Percentiles rank a stretch among this genome's conserved stretches.
Conservation (phyloP, 2,113 vertebrate species). For the Aix galericulata region DNA sequence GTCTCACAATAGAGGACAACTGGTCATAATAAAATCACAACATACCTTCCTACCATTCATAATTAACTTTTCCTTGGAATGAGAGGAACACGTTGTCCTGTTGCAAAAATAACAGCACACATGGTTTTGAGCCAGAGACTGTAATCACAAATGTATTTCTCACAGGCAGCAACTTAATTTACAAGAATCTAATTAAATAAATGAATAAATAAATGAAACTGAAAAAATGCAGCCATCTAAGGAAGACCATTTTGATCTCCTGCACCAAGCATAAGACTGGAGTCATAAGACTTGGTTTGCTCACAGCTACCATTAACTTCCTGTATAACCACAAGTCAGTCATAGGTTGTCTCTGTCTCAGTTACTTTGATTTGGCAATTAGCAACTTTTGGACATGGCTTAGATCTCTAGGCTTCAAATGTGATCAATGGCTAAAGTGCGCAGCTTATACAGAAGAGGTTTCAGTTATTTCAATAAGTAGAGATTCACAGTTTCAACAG, state of each 20-base stretch:
- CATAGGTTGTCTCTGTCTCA: background rate
- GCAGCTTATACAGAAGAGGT: background rate
- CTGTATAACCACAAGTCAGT: background rate
- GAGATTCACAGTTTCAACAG: background rate
- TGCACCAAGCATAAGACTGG: background rate
- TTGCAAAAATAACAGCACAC: slow-evolving; percentile 40
- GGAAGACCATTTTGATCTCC: background rate
- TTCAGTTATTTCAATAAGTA: background rate
- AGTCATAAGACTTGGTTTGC: background rate
- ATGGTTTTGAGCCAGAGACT: slow-evolving; percentile 41
- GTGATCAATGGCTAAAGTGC: background rate
- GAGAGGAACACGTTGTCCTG: slow-evolving; percentile 2
- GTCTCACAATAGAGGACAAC: background rate
- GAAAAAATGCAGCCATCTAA: background rate
- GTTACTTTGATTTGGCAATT: background rate
- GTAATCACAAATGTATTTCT: too few species aligned
- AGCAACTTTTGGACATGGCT: background rate
- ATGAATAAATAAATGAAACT: background rate
- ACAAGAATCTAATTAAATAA: background rate
- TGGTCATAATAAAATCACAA: background rate
- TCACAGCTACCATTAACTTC: background rate
- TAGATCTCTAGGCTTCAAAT: background rate
- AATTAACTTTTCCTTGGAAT: slow-evolving; percentile 30
- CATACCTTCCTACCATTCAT: background rate
- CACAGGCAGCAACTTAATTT: slow-evolving; percentile 21